Percentiles rank a stretch among this genome's conserved stretches.
These are phyloP conservation scores for Lepisosteus oculatus DNA, from an alignment of 2,113 vertebrate species.

Conservation along the genomic window DNA sequence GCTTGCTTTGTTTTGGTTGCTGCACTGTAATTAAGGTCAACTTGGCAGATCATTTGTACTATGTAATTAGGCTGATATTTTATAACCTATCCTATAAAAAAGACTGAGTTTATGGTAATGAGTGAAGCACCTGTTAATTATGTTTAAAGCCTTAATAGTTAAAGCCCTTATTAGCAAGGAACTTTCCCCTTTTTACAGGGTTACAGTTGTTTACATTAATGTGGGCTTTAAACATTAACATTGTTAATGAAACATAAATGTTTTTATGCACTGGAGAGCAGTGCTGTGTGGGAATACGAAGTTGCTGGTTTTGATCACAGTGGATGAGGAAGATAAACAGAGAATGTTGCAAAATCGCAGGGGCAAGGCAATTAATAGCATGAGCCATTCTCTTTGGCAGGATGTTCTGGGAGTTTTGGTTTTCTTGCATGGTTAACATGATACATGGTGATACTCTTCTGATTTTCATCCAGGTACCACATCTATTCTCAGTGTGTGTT, in stretches of 20 bases:
- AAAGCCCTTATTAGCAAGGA: slow-evolving; percentile 4
- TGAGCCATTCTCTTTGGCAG: no score
- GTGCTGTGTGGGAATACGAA: background rate
- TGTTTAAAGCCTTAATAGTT: slow-evolving; percentile 30
- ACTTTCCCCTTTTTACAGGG: no score
- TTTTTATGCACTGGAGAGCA: background rate
- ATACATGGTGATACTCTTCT: no score
- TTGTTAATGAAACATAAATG: background rate
- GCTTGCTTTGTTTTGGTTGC: slow-evolving; percentile 29
- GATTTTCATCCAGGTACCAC: no score
- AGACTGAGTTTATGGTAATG: slow-evolving; percentile 45
- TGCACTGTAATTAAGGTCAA: background rate
- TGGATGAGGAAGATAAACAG: no score
- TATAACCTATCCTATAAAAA: slow-evolving; percentile 40
- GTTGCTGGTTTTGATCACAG: no score
- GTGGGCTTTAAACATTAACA: background rate
- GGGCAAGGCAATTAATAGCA: no score
- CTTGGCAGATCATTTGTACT: background rate
- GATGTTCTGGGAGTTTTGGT: no score
- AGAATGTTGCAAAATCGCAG: no score
- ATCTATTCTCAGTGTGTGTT: no score
- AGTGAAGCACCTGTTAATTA: slow-evolving; percentile 62
- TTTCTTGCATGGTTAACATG: no score
- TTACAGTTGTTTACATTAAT: background rate
- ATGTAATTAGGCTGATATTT: background rate